Base-by-base conservation (phyloP, 2,797 vertebrate species). In the Chaunax sp. region DNA sequence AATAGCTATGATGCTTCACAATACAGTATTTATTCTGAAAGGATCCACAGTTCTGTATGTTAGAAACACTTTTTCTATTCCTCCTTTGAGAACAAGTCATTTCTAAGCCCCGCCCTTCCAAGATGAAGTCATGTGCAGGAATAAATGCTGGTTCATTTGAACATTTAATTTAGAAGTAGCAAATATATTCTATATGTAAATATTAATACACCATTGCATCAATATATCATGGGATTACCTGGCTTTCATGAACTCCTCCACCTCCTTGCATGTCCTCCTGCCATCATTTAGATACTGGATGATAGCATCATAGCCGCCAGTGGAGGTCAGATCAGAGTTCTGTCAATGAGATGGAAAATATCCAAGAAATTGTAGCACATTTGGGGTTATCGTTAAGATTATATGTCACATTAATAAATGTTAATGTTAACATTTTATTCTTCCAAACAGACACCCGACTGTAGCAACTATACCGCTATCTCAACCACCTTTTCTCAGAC, bases 191-290 rank as follows among this genome's bases (percentile, higher is more conserved):
- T n/a, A n/a, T n/a, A n/a, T n/a, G n/a, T n/a, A n/a, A n/a, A n/a
- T n/a, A n/a, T n/a, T n/a, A n/a, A n/a, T n/a, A n/a, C n/a, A n/a
- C n/a, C n/a, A n/a, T n/a, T n/a, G 15, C 13, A 38, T 52, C 8
- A 45, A 49, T 20, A 30, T 13, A 46, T 9, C 16, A n/a, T 20
- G 13, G 9, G 11, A 8, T 87, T 89, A 98, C 98, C 98, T 97
- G 78, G 98, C 96, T 87, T 97, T 99, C 80, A 99, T 72, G 78
- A 99, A 97, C 7, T 99, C 97, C 82, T 99, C 98, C 60, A 97
- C 95, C 80, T 99, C 98, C 47, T 98, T 99, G 90, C 96, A 99
- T 19, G 95, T 98, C 90, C 95, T 96, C 78, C 92, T 96, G 18
- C 96, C 96, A 0, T 98, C 95, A 9, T 95, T 97, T 71, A 98